Evolutionary conservation across 2,113 vertebrate species (phyloP).

Genomic region (Nyctibius bracteatus): DNA sequence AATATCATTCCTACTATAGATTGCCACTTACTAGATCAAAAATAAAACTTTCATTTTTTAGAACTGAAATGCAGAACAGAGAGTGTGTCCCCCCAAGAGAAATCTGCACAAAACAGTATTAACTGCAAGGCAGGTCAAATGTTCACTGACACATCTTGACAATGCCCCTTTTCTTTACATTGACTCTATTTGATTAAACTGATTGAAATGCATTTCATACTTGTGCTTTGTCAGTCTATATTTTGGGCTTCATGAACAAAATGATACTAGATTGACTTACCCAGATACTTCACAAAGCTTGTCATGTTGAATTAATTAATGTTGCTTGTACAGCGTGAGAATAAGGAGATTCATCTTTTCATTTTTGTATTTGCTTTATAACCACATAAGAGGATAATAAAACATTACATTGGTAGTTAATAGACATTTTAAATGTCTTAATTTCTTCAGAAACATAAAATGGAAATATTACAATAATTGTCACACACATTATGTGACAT

Average conservation of each 20-base stretch:
- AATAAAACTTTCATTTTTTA: not conserved
- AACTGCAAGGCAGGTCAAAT: slow-evolving; percentile 60
- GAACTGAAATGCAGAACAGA: not conserved
- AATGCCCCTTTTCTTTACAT: slow-evolving; percentile 60
- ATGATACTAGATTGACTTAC: slow-evolving; percentile 62
- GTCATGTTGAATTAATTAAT: slow-evolving; percentile 61
- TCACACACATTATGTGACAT: not conserved
- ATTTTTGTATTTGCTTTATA: slow-evolving; percentile 9
- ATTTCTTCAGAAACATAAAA: not conserved
- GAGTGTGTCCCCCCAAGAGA: not conserved
- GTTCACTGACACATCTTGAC: slow-evolving; percentile 66
- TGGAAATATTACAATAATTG: not conserved
- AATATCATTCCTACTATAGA: not conserved
- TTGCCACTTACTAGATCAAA: not conserved
- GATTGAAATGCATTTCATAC: slow-evolving; percentile 64
- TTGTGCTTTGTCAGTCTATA: slow-evolving; percentile 66
- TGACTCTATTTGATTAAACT: slow-evolving; percentile 63
- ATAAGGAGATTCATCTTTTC: slow-evolving; percentile 35
- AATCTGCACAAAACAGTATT: slow-evolving; percentile 34
- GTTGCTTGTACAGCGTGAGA: slow-evolving; percentile 41
- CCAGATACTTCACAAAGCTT: slow-evolving; percentile 61
- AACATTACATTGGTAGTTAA: not conserved
- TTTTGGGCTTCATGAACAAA: slow-evolving; percentile 56
- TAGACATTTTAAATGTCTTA: not conserved
- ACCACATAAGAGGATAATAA: not conserved